A percentile compares a stretch with the other conserved stretches of the same genome.
Conservation (phyloP, 2,888 invertebrate genomes). For the Acrocera orbiculus region DNA sequence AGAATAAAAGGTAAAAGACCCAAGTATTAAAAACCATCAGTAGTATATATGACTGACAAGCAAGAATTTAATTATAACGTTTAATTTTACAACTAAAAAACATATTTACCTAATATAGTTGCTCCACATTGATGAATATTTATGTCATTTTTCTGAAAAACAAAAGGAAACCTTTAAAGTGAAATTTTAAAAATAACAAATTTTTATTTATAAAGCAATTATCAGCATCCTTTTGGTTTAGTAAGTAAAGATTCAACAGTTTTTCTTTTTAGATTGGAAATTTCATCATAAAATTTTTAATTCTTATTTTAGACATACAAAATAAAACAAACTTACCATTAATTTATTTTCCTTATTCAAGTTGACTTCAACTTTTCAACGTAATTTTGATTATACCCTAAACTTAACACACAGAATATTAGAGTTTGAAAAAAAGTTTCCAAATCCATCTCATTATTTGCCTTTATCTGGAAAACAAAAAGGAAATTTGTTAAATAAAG, state of each 20-base stretch:
- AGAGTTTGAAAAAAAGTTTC: not conserved
- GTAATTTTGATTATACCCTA: not conserved
- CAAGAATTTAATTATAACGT: too few relatives aligned
- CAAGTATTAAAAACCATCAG: too few relatives aligned
- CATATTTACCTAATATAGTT: too few relatives aligned
- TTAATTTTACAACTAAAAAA: too few relatives aligned
- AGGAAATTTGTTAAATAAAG: too few relatives aligned
- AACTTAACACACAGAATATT: not conserved
- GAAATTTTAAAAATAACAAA: not conserved
- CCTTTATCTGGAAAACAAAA: too few relatives aligned
- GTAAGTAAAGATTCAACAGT: conserved; percentile 17
- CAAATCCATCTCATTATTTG: too few relatives aligned
- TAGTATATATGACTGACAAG: too few relatives aligned
- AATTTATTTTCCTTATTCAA: too few relatives aligned
- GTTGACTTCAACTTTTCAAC: not conserved
- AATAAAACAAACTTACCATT: too few relatives aligned
- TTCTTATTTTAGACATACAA: not conserved
- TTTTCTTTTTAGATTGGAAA: conserved; percentile 17
- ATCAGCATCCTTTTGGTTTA: conserved; percentile 20
- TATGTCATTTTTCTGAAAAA: not conserved
- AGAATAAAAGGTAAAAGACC: too few relatives aligned
- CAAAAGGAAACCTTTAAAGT: not conserved
- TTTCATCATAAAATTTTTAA: conserved; percentile 15
- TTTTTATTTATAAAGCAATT: not conserved
- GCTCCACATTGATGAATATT: too few relatives aligned